Evolutionary conservation across 2,888 invertebrate genomes (phyloP).

Genomic region (Eupithecia inturbata): DNA sequence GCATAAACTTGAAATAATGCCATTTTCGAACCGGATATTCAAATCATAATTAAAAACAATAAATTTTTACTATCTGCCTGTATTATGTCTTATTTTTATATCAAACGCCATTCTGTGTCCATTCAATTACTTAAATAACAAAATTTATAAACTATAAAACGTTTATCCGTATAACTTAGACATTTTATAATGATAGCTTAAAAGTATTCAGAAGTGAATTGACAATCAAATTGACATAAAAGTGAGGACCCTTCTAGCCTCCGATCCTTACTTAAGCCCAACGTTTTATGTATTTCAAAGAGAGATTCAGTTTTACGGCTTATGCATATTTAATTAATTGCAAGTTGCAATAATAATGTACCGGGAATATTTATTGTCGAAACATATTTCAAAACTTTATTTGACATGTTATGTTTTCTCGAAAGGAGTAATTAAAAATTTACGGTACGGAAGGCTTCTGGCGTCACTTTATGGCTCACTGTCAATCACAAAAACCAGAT

Average conservation of each 20-base stretch:
- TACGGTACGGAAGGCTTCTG: constrained; percentile 20
- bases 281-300: constrained; percentile 47
- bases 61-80: constrained; percentile 22
- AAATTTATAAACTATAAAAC: constrained; percentile 33
- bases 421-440: constrained; percentile 35
- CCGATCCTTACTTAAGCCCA: constrained; percentile 39
- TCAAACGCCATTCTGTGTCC: constrained; percentile 7
- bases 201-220: constrained; percentile 36
- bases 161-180: constrained; percentile 29
- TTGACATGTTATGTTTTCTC: constrained; percentile 41
- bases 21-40: constrained; percentile 33
- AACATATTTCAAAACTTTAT: constrained; percentile 51
- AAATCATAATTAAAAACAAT: constrained; percentile 28
- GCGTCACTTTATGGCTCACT: constrained; percentile 10
- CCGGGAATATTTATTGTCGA: constrained; percentile 53
- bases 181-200: constrained; percentile 35
- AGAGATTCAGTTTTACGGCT: constrained; percentile 59
- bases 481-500: constrained; percentile 14
- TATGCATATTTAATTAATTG: constrained; percentile 65
- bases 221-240: constrained; percentile 41
- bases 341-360: constrained; percentile 51
- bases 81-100: constrained; percentile 18
- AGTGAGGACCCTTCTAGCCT: constrained; percentile 39
- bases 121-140: constrained; percentile 15
- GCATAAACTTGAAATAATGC: constrained; percentile 18